Percentiles rank a stretch among this genome's conserved stretches.
phyloP scores from a whole-genome alignment of 2,797 vertebrate genomes.

The Periophthalmus magnuspinnatus region DNA sequence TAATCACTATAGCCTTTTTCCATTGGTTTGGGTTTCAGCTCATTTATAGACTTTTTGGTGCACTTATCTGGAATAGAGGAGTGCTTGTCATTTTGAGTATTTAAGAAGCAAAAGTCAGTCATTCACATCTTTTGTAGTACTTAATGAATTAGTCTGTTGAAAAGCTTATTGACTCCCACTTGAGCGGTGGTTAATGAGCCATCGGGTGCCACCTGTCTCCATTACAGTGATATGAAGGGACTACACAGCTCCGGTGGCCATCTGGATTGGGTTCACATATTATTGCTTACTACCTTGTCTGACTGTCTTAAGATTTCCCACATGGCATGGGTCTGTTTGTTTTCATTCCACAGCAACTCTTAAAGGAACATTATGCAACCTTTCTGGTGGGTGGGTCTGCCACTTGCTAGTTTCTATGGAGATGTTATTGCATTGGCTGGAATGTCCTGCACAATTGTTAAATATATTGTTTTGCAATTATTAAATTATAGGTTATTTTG shows the following conservation, averaged over 20 bases:
- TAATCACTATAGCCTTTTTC: slow-evolving; percentile 3
- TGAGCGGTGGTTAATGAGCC: slow-evolving; percentile 37
- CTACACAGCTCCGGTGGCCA: slow-evolving; percentile 19
- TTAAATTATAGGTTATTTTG: too few relatives aligned
- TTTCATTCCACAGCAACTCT: background rate
- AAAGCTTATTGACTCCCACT: slow-evolving; percentile 30
- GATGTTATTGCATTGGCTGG: too few relatives aligned
- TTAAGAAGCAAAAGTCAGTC: slow-evolving; percentile 4
- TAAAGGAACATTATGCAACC: background rate
- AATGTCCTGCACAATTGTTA: too few relatives aligned
- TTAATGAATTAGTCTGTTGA: slow-evolving; percentile 12
- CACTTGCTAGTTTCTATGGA: too few relatives aligned
- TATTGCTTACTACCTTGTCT: background rate
- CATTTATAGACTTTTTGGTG: background rate
- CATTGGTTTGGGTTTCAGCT: slow-evolving; percentile 4
- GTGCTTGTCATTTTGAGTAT: background rate
- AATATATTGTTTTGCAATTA: too few relatives aligned
- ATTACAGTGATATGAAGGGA: slow-evolving; percentile 14
- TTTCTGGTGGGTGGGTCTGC: too few relatives aligned
- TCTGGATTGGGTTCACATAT: slow-evolving; percentile 33
- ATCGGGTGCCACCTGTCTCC: slow-evolving; percentile 34
- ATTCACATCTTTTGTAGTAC: background rate
- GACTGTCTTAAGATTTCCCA: slow-evolving; percentile 2
- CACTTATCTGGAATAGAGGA: background rate
- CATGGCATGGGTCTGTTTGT: background rate